Conservation (phyloP, 64 coral and sea anemone genomes). For the Montipora efflorescens region DNA sequence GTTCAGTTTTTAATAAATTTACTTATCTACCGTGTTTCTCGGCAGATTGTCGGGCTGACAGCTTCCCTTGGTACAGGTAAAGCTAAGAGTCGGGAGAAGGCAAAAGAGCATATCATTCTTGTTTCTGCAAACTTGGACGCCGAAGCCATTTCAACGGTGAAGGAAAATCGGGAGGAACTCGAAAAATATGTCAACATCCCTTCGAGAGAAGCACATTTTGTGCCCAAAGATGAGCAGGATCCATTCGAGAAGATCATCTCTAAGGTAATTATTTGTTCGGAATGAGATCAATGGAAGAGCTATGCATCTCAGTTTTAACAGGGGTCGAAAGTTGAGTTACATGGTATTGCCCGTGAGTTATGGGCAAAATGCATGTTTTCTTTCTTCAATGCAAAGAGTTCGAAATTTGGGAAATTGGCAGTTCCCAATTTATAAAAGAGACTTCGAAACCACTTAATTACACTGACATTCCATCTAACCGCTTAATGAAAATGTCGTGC, state of each 20-base stretch:
- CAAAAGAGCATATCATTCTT: slow-evolving; percentile 72
- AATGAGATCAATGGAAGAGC: not conserved
- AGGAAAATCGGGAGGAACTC: slow-evolving; percentile 54
- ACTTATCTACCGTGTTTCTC: not conserved
- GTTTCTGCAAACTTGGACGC: slow-evolving; percentile 88
- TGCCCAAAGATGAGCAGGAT: not conserved
- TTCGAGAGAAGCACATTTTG: slow-evolving; percentile 14
- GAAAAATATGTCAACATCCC: slow-evolving; percentile 43
- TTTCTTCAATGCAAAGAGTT: no score
- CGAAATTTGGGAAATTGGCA: no score
- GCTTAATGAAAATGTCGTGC: no score
- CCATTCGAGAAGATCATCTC: slow-evolving; percentile 52
- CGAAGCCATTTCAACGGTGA: slow-evolving; percentile 71
- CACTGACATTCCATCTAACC: no score
- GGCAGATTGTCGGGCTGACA: slow-evolving; percentile 80
- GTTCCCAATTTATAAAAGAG: no score
- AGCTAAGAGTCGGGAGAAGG: slow-evolving; percentile 56
- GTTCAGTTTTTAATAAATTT: no score
- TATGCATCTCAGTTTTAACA: no score
- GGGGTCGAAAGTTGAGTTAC: no score
- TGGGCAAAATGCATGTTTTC: no score
- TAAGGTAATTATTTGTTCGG: not conserved
- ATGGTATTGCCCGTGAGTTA: no score
- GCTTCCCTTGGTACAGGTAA: slow-evolving; percentile 86
- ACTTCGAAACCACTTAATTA: no score